Conservation (phyloP, 1,140 invertebrate species). For the Mizuhopecten yessoensis region DNA sequence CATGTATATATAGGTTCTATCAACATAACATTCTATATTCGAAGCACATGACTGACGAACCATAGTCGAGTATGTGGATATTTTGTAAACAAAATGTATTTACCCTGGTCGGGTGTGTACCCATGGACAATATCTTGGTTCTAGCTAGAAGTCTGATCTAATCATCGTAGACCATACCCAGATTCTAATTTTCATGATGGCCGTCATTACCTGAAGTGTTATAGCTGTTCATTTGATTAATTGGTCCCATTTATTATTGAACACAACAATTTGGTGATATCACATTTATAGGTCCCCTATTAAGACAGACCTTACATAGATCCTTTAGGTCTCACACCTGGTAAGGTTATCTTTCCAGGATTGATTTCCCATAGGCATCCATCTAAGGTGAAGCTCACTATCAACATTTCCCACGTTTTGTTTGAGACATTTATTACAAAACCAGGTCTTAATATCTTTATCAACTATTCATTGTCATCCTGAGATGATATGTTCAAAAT, state of each 20-base stretch:
- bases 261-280: not conserved
- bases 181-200: not conserved
- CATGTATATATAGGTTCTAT: no score
- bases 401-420: no score
- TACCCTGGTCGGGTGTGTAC: not conserved
- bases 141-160: not conserved
- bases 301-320: no score
- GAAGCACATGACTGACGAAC: not conserved
- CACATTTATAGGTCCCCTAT: not conserved
- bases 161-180: not conserved
- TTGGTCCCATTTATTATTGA: not conserved
- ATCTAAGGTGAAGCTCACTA: no score
- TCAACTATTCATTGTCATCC: no score
- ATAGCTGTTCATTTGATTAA: not conserved
- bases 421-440: no score
- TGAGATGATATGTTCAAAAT: no score
- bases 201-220: not conserved
- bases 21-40: not conserved
- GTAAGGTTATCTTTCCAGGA: no score
- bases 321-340: no score
- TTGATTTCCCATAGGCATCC: no score
- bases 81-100: not conserved
- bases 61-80: not conserved
- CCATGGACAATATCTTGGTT: not conserved
- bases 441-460: no score